Conservation (phyloP, 1,140 invertebrate genomes). For the Cydia strobilella region DNA sequence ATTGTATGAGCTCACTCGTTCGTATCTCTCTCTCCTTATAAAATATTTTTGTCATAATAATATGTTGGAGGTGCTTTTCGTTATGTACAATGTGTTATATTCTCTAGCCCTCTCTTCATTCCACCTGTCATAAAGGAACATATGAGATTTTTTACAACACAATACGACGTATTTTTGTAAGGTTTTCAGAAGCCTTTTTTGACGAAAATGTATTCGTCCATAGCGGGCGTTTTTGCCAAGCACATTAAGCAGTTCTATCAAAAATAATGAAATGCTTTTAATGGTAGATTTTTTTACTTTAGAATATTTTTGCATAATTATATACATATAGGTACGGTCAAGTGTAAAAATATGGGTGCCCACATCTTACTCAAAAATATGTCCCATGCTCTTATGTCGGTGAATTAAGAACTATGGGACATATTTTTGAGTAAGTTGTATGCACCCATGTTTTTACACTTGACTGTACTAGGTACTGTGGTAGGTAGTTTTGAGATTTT, state of each 20-base stretch:
- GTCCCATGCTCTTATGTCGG: too few species aligned
- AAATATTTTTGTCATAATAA: slow-evolving; percentile 42
- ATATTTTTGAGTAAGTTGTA: too few species aligned
- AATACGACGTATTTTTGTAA: slow-evolving; percentile 26
- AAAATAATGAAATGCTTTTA: neutral
- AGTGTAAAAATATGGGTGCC: too few species aligned
- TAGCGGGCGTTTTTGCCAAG: neutral
- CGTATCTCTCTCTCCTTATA: slow-evolving; percentile 37
- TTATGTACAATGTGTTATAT: slow-evolving; percentile 29
- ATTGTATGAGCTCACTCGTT: slow-evolving; percentile 36
- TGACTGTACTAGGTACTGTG: too few species aligned
- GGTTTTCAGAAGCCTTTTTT: slow-evolving; percentile 7
- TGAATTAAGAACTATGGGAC: too few species aligned
- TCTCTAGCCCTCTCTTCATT: slow-evolving; percentile 31
- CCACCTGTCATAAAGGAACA: slow-evolving; percentile 27
- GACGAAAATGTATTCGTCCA: slow-evolving; percentile 13
- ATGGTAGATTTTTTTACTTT: too few species aligned
- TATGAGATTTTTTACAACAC: slow-evolving; percentile 30
- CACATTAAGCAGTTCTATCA: neutral
- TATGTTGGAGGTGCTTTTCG: slow-evolving; percentile 23
- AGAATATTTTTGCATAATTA: too few species aligned
- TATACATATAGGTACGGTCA: too few species aligned
- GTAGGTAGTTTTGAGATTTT: too few species aligned
- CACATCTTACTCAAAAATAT: too few species aligned
- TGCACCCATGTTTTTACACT: too few species aligned